Evolutionary conservation across 2,888 invertebrate species (phyloP), one percentile per base, ranked within the genome.

Genomic region (Oegoconia quadripuncta): DNA sequence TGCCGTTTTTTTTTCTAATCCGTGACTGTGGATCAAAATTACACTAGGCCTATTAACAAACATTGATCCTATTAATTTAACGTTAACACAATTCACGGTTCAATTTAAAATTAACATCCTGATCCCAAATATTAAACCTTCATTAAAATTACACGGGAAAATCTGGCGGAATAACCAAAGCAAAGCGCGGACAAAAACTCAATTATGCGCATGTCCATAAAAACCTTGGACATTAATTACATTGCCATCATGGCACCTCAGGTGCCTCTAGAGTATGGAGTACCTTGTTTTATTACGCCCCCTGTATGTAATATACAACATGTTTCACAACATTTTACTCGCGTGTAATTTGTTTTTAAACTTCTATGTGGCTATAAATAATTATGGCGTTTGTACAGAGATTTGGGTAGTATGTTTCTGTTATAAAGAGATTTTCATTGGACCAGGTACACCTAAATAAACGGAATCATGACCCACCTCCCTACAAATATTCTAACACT

Each of bases 161-260:
- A 46, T 44, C 44, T 32, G 34, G 26, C 34, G 20, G 37, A 39
- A 44, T 38, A 37, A 41, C 38, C 39, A 41, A 40, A 32, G 28
- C 44, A 34, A 39, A n/a, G n/a, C n/a, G 44, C 35, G 41, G 36
- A 44, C 40, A 44, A 42, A 45, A 55, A 53, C 53, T 47, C 57
- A 53, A 57, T 57, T 55, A 53, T 43, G 46, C 44, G 37, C 49
- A 49, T 56, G 49, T 58, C 62, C 61, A 61, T 64, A 63, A 68
- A 69, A 69, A 68, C 59, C 67, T 55, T 63, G 55, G 51, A 55
- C 60, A 63, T 64, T 71, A 69, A 70, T 66, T 67, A 64, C 44
- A 49, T 55, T 52, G 56, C 49, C 57, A 56, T 50, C 58, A 49
- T 14, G 38, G 46, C 39, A 48, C 31, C 43, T 17, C 39, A 52